A percentile compares a stretch with the other conserved stretches of the same genome.
Evolutionary conservation across 2,888 invertebrate species (phyloP).

Genomic region (Chrysolina haemoptera): DNA sequence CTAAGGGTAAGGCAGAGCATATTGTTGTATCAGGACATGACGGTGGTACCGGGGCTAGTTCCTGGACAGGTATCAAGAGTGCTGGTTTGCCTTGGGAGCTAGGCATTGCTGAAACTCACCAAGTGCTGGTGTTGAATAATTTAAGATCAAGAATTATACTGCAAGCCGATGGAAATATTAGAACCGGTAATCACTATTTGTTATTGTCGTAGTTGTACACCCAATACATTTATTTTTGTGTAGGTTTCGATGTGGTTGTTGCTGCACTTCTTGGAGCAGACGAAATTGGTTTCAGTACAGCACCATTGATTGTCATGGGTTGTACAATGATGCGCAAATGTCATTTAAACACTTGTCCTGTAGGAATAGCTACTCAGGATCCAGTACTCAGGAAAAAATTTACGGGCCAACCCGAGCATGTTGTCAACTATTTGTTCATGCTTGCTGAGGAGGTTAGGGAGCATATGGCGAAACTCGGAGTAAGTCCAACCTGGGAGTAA

Average conservation of each 20-base stretch:
- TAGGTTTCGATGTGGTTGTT: constrained; percentile 94
- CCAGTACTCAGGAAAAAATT: constrained; percentile 96
- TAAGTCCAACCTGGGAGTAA: constrained; percentile 70
- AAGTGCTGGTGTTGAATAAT: constrained; percentile 94
- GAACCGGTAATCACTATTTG: constrained; percentile 77
- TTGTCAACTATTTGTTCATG: constrained; percentile 97
- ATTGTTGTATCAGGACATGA: constrained; percentile 99
- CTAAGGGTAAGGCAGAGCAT: constrained; percentile 89
- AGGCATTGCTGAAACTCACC: constrained; percentile 98
- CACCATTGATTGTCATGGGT: constrained; percentile 96
- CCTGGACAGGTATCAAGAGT: constrained; percentile 99
- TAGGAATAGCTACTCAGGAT: constrained; percentile 99
- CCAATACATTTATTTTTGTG: constrained; percentile 35
- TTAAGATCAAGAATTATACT: constrained; percentile 93
- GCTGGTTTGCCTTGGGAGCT: constrained; percentile 99
- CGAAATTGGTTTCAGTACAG: constrained; percentile 99
- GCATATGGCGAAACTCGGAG: constrained; percentile 93
- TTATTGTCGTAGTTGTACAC: background rate
- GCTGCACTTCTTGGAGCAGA: constrained; percentile 97
- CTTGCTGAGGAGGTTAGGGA: constrained; percentile 96
- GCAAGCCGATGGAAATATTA: constrained; percentile 96
- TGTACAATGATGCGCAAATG: constrained; percentile 99
- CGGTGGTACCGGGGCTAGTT: constrained; percentile 98
- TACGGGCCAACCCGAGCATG: constrained; percentile 97
- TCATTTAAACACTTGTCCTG: constrained; percentile 98